Evolutionary conservation across 2,888 invertebrate species (phyloP).

Genomic region (Troilus luridus): DNA sequence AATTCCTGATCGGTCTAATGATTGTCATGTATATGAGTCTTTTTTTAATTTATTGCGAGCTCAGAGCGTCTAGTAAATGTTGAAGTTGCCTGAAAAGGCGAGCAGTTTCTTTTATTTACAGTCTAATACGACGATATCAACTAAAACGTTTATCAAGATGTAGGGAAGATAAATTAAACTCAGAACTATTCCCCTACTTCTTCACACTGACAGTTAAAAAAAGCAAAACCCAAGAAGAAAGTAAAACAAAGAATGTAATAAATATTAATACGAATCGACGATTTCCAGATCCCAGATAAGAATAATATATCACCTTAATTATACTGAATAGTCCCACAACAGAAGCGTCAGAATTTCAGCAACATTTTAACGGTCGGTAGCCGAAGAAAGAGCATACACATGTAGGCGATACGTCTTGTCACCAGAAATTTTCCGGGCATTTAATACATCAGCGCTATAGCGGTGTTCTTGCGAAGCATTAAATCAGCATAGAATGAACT

Average conservation of each 20-base stretch:
- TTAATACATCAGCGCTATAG: conserved; percentile 3
- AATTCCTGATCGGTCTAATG: too few relatives aligned
- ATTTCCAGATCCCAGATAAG: background rate
- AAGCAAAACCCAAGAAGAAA: background rate
- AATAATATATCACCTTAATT: background rate
- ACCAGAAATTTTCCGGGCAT: conserved; percentile 28
- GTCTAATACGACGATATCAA: too few relatives aligned
- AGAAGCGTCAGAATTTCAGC: background rate
- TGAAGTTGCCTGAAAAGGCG: too few relatives aligned
- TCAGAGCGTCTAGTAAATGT: too few relatives aligned
- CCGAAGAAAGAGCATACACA: background rate
- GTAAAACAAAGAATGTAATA: background rate
- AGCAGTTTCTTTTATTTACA: too few relatives aligned
- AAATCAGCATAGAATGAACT: background rate
- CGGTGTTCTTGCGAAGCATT: background rate
- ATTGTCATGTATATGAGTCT: too few relatives aligned
- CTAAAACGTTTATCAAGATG: too few relatives aligned
- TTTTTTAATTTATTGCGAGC: too few relatives aligned
- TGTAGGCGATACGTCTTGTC: background rate
- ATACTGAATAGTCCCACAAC: background rate
- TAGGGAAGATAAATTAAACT: background rate
- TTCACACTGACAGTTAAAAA: background rate
- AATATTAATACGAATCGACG: background rate
- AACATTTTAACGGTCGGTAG: background rate
- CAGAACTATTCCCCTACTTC: background rate